Evolutionary conservation across 2,113 vertebrate genomes (phyloP), one percentile per base, ranked within the genome.

Genomic region (Corynorhinus townsendii): DNA sequence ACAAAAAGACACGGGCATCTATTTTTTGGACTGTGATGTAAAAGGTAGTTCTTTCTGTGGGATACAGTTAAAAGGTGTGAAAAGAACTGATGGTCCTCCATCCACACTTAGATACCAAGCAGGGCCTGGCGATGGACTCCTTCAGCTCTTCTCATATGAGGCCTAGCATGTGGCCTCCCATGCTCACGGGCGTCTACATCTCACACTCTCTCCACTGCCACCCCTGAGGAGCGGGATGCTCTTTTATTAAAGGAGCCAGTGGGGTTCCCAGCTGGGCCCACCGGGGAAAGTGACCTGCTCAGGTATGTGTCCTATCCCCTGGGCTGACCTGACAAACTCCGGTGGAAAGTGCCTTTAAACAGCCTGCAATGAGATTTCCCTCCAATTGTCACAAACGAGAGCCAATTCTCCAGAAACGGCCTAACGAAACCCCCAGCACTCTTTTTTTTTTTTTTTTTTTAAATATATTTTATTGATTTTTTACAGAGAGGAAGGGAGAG

Each of bases 161-260:
- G 47, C 45, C 66, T 35, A 12, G 77, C 1, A 43, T 52, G 71
- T 38, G 30, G 47, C 62, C 2, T 8, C 71, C 17, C 3, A 5
- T 30, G 33, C 7, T 26, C 45, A 16, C 0, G 1, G 66, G 54
- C 11, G 1, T 28, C 77, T 68, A 5, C 1, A 0, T 33, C 15
- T 68, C 26, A 69, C 47, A 16, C 7, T 38, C 47, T 8, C 9
- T 52, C 19, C 35, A 11, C 2, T 7, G 5, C 40, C n/a, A 11
- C 38, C 73, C 8, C 26, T 9, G n/a, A 86, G 45, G 15, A 20
- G 0, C 6, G 5, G 20, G 11, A 56, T n/a, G 22, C 10, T 35
- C 47, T 92, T 81, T 80, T 22, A 71, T 28, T 72, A 62, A 40
- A 81, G 47, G 11, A 64, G 80, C 43, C 47, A 66, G 33, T 43